A percentile compares a stretch with the other conserved stretches of the same genome.
These are phyloP conservation scores for Rattus rattus DNA, from an alignment of 2,113 vertebrate species.

Conservation along the genomic window DNA sequence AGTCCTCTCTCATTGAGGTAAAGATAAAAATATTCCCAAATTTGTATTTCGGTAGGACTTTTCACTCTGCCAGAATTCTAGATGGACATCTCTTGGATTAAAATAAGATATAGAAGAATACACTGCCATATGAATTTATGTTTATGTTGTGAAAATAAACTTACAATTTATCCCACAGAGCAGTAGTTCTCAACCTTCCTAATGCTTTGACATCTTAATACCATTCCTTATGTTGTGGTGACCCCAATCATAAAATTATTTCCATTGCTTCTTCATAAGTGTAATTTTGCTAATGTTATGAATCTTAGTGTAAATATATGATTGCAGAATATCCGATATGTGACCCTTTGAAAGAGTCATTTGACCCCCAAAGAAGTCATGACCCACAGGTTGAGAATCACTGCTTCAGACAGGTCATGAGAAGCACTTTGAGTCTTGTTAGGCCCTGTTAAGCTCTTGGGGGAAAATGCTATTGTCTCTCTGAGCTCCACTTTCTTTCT, in stretches of 20 bases:
- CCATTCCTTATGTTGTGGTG: background rate
- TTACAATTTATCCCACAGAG: background rate
- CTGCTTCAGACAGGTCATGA: background rate
- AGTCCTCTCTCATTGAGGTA: background rate
- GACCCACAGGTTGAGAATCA: background rate
- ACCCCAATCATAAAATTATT: background rate
- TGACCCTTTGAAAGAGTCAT: background rate
- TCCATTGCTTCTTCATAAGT: background rate
- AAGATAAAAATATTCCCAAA: background rate
- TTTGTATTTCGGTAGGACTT: background rate
- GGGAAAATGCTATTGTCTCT: background rate
- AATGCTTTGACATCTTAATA: background rate
- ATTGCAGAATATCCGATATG: too few species aligned
- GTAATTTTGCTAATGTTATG: background rate
- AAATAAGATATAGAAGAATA: background rate
- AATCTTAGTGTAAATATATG: background rate
- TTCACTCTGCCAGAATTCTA: background rate
- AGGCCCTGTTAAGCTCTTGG: rapidly evolving
- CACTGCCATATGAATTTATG: background rate
- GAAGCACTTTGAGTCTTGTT: background rate
- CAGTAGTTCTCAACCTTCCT: background rate
- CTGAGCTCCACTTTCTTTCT: background rate
- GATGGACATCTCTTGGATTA: background rate
- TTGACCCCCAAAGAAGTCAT: too few species aligned
- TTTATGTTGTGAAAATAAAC: conserved; percentile 11